phyloP scores from a whole-genome alignment of 2,797 vertebrate genomes.

The Austrolebias charrua region DNA sequence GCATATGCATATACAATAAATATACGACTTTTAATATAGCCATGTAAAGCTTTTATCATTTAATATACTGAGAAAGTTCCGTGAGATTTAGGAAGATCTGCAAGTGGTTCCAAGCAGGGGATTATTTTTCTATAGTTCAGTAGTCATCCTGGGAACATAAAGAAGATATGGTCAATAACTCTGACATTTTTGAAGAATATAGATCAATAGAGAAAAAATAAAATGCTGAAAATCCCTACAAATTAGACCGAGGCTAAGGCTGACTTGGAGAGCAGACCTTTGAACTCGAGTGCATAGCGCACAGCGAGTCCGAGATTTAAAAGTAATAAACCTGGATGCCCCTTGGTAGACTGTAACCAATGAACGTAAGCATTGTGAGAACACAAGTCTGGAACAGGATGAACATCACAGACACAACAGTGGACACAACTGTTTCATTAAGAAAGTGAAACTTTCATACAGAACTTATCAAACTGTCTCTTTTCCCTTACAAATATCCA shows the following conservation, averaged over 20 bases:
- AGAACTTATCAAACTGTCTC: neutral
- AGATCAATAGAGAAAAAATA: neutral
- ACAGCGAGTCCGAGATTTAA: slow-evolving; percentile 6
- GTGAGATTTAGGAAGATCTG: no score
- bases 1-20: no score
- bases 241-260: neutral
- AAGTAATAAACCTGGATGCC: slow-evolving; percentile 1
- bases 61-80: no score
- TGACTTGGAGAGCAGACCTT: neutral
- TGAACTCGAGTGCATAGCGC: neutral
- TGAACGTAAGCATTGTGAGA: neutral
- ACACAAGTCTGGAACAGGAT: neutral
- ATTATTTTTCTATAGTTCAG: neutral
- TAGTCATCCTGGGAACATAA: neutral
- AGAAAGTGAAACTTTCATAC: neutral
- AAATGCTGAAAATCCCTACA: neutral
- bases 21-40: no score
- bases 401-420: neutral
- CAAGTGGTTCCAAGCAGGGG: neutral
- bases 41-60: no score
- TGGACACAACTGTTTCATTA: no score
- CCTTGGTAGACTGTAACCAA: neutral
- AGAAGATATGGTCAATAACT: neutral
- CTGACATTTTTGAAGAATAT: neutral
- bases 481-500: neutral